Base-by-base conservation (phyloP, 2,888 invertebrate genomes). In the Acleris laterana region DNA sequence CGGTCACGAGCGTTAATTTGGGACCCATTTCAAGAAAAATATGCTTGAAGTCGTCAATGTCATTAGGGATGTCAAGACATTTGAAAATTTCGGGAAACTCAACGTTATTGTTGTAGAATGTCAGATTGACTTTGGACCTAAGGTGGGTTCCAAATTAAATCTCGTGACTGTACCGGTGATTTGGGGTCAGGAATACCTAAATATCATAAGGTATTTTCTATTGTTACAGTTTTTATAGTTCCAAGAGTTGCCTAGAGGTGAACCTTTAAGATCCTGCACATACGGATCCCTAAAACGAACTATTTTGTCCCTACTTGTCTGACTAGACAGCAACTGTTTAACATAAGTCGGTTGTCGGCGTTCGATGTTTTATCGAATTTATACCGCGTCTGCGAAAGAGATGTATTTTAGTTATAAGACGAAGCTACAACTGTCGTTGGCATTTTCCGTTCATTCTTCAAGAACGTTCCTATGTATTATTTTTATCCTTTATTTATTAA, bases 301-400 rank as follows among this genome's bases (percentile, higher is more conserved):
- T 17, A 38, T 58, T 52, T 46, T 17, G 55, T 50, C 17, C 19
- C 22, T 51, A 32, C 49, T 48, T 28, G 49, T 62, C 22, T 22
- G 25, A 60, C 50, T 51, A 63, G 57, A 56, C 56, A 55, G 50
- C 42, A 25, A 51, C 51, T 57, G 63, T 32, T 63, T 63, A 50
- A 28, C 51, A 63, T 63, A 63, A 63, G 57, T 50, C 51, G 51
- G 50, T 46, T 63, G 58, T 58, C 46, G 32, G 63, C 58, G 38
- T 63, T 46, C 22, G 46, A 51, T 51, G 46, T 52, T 22, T 58
- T 38, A 16, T 52, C 19, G 25, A 48, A 49, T 42, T 55, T 46
- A 38, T 49, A 32, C 44, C n/a, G 32, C 49, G 55, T 38, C 55
- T 63, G 56, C 44, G 22, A 50, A 38, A 38, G 5, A 19, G 38